These are phyloP conservation scores for Halesus radiatus DNA, from an alignment of 1,140 invertebrate species.

Conservation along the genomic window DNA sequence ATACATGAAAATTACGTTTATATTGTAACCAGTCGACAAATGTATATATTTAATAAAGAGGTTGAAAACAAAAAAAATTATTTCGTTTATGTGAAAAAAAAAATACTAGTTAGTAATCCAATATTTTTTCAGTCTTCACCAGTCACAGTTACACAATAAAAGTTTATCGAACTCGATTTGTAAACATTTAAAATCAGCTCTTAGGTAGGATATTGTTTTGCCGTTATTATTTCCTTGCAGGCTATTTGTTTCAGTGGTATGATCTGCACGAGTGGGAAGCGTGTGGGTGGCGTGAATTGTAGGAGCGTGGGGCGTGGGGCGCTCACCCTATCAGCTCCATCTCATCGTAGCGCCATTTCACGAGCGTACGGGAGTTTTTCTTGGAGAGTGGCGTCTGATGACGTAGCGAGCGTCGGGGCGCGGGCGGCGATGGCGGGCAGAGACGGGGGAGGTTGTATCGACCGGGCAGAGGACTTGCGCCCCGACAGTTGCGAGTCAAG, in stretches of 20 bases:
- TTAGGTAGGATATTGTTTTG: neutral
- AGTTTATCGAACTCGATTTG: neutral
- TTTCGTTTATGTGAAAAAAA: too few species aligned
- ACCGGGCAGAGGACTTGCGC: conserved; percentile 34
- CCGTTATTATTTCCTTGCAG: conserved; percentile 23
- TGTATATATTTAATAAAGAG: too few species aligned
- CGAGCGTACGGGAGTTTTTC: conserved; percentile 44
- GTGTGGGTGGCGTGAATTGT: neutral
- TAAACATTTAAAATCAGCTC: conserved; percentile 24
- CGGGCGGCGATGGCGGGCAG: neutral
- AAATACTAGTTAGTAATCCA: too few species aligned
- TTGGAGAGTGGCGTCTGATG: conserved; percentile 44
- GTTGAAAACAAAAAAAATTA: too few species aligned
- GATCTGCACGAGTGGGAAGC: neutral
- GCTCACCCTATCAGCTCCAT: conserved; percentile 32
- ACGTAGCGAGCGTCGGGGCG: conserved; percentile 35
- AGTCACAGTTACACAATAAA: neutral
- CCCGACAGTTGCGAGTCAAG: conserved; percentile 40
- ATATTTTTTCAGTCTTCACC: too few species aligned
- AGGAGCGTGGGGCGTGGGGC: neutral
- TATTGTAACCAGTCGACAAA: too few species aligned
- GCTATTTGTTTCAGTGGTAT: conserved; percentile 37
- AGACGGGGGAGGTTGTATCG: conserved; percentile 32
- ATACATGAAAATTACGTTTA: too few species aligned
- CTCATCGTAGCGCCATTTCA: conserved; percentile 44